Evolutionary conservation across 2,113 vertebrate genomes (phyloP).

Genomic region (Cottus gobio): DNA sequence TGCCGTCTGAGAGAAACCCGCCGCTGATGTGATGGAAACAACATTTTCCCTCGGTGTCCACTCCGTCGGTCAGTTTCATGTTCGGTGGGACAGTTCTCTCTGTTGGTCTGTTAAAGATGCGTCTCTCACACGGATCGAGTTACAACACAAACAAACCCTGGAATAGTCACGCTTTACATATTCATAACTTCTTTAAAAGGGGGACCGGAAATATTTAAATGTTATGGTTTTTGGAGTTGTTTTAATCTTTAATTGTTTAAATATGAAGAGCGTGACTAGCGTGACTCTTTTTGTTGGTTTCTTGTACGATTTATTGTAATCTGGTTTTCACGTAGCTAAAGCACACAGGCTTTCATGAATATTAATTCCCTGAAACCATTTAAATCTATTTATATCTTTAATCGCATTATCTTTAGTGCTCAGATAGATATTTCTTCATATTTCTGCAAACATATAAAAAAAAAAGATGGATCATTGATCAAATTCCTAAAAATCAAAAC

Average conservation of each 20-base stretch:
- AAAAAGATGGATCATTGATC: neutral
- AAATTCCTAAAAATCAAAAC: neutral
- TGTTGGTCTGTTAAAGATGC: no score
- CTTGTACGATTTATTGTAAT: neutral
- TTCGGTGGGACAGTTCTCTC: neutral
- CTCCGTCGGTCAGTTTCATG: slow-evolving; percentile 7
- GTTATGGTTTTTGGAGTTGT: no score
- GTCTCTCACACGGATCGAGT: neutral
- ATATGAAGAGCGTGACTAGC: neutral
- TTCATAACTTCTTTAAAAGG: neutral
- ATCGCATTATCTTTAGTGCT: neutral
- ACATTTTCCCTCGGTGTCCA: neutral
- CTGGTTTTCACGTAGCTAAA: neutral
- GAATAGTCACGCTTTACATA: neutral
- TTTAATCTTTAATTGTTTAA: neutral
- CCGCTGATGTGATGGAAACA: slow-evolving; percentile 14
- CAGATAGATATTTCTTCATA: neutral
- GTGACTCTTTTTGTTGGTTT: neutral
- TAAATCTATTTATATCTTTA: neutral
- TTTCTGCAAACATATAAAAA: slow-evolving; percentile 9
- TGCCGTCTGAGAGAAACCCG: slow-evolving; percentile 14
- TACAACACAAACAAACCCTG: neutral
- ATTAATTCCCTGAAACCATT: slow-evolving; percentile 1
- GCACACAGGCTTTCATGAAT: neutral
- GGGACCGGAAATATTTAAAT: neutral